These are phyloP conservation scores for Myxocyprinus asiaticus DNA, from an alignment of 2,113 vertebrate species.

Conservation along the genomic window DNA sequence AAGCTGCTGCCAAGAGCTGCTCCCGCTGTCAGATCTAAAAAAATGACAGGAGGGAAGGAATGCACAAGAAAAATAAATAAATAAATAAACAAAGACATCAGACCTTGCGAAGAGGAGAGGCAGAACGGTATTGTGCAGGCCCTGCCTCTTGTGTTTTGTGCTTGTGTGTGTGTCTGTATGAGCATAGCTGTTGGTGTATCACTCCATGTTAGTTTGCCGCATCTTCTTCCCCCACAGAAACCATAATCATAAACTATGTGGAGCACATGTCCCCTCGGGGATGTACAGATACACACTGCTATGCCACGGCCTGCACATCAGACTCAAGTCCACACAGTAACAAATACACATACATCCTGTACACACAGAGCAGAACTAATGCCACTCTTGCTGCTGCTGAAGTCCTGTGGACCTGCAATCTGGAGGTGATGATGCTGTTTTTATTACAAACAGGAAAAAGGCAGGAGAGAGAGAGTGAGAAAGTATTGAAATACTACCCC, in stretches of 20 bases:
- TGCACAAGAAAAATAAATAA: slow-evolving; percentile 19
- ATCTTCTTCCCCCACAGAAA: slow-evolving; percentile 28
- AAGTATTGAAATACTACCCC: background rate
- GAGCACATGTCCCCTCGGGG: slow-evolving; percentile 35
- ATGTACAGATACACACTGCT: slow-evolving; percentile 2
- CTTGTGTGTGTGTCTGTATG: slow-evolving; percentile 14
- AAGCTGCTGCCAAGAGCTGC: slow-evolving; percentile 41
- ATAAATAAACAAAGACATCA: slow-evolving; percentile 50
- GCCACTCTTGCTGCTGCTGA: slow-evolving; percentile 9
- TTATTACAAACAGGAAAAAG: background rate
- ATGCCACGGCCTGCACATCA: background rate
- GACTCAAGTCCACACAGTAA: background rate
- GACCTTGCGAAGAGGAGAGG: slow-evolving; percentile 1
- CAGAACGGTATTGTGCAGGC: slow-evolving; percentile 4
- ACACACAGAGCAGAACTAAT: slow-evolving; percentile 25
- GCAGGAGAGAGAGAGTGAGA: background rate
- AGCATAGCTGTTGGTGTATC: background rate
- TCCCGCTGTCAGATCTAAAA: slow-evolving; percentile 44
- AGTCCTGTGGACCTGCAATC: slow-evolving; percentile 2
- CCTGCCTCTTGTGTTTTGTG: background rate
- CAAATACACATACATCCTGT: slow-evolving; percentile 10
- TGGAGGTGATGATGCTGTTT: slow-evolving; percentile 18
- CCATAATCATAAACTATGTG: slow-evolving; percentile 33
- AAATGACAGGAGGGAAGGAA: slow-evolving; percentile 32
- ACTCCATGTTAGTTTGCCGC: background rate